Percentiles rank a stretch among this genome's conserved stretches.
Evolutionary conservation across 2,888 invertebrate species (phyloP).

Genomic region (Pteria penguin): DNA sequence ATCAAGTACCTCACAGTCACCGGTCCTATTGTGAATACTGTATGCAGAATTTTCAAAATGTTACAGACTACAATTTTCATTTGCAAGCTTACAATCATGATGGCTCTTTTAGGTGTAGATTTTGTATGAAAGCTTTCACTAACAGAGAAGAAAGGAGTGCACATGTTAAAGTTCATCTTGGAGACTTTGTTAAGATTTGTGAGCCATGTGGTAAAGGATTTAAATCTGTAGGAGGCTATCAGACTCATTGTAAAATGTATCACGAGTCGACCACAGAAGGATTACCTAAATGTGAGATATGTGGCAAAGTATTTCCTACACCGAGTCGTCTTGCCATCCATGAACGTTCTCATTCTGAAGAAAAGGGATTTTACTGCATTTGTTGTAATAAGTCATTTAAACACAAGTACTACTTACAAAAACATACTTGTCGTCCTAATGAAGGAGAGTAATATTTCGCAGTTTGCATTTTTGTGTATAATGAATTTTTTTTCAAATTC

Average conservation of each 20-base stretch:
- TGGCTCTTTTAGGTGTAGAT: conserved; percentile 9
- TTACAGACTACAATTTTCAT: background rate
- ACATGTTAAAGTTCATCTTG: background rate
- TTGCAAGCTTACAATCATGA: background rate
- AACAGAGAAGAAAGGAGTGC: conserved; percentile 4
- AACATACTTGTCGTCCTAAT: conserved; percentile 1
- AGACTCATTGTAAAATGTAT: conserved; percentile 13
- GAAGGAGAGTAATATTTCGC: too few species aligned
- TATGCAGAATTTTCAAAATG: background rate
- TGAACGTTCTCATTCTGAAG: conserved; percentile 4
- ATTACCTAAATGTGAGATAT: conserved; percentile 4
- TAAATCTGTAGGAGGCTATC: conserved; percentile 12
- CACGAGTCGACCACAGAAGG: background rate
- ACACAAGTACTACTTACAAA: conserved; percentile 14
- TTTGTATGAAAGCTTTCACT: background rate
- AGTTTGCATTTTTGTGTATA: too few species aligned
- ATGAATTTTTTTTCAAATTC: too few species aligned
- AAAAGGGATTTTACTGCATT: conserved; percentile 7
- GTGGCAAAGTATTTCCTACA: conserved; percentile 10
- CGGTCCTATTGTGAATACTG: background rate
- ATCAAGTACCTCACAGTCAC: too few species aligned
- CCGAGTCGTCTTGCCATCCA: conserved; percentile 11
- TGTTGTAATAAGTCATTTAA: conserved; percentile 17
- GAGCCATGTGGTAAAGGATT: conserved; percentile 16
- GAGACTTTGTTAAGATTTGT: conserved; percentile 5